Evolutionary conservation across 1,140 invertebrate genomes (phyloP).

Genomic region (Stegodyphus mimosarum): DNA sequence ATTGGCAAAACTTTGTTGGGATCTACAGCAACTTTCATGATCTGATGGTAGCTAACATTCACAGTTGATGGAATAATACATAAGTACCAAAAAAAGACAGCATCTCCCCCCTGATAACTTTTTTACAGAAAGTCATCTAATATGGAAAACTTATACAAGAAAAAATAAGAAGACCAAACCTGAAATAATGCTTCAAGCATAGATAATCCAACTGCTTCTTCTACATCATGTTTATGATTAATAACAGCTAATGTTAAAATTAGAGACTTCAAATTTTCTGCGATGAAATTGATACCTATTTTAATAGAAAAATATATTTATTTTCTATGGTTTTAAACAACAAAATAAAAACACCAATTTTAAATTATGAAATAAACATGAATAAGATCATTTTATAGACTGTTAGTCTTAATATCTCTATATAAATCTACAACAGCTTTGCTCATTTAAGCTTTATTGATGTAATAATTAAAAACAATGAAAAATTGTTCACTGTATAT

Average conservation of each 20-base stretch:
- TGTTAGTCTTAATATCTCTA: background rate
- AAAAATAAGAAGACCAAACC: too few relatives aligned
- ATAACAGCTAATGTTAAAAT: conserved; percentile 54
- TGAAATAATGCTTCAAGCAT: conserved; percentile 52
- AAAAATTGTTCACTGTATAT: background rate
- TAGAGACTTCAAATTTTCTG: conserved; percentile 57
- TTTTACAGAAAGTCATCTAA: too few relatives aligned
- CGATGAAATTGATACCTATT: conserved; percentile 51
- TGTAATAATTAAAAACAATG: background rate
- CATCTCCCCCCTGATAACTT: too few relatives aligned
- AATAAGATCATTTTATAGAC: background rate
- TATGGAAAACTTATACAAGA: too few relatives aligned
- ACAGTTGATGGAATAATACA: too few relatives aligned
- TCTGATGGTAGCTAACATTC: too few relatives aligned
- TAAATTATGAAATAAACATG: background rate
- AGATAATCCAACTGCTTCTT: conserved; percentile 44
- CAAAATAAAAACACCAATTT: background rate
- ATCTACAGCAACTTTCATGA: too few relatives aligned
- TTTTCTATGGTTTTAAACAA: background rate
- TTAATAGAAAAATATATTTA: conserved; percentile 30
- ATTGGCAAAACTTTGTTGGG: too few relatives aligned
- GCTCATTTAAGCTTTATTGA: background rate
- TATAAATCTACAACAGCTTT: background rate
- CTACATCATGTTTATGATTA: conserved; percentile 43
- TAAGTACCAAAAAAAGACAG: too few relatives aligned